Conservation (phyloP, 2,888 invertebrate genomes). For the Sialis lutaria region DNA sequence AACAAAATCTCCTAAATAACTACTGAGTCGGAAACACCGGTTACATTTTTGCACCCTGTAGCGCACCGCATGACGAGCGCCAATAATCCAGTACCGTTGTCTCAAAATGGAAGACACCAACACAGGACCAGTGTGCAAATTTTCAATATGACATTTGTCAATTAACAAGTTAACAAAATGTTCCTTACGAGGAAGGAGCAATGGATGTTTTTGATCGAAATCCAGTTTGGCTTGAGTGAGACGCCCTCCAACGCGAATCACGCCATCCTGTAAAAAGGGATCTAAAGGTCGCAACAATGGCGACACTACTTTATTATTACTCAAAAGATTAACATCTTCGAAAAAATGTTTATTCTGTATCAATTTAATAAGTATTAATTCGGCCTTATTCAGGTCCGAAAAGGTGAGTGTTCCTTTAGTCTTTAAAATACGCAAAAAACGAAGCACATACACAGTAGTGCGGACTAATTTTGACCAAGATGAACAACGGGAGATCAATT, state of each 20-base stretch:
- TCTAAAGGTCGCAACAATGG: conserved; percentile 6
- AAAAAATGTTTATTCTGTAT: conserved; percentile 3
- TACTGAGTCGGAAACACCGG: neutral
- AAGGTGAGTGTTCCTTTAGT: neutral
- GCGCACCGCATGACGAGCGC: neutral
- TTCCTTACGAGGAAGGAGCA: conserved; percentile 5
- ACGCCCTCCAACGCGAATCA: conserved; percentile 7
- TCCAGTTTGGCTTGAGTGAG: conserved; percentile 4
- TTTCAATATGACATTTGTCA: conserved; percentile 8
- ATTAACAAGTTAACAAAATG: conserved; percentile 8
- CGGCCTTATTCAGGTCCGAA: conserved; percentile 4
- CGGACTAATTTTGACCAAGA: neutral
- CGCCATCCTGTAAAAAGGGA: conserved; percentile 6
- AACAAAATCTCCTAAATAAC: too few relatives aligned
- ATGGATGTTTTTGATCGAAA: conserved; percentile 7
- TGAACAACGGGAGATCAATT: neutral
- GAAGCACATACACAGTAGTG: neutral
- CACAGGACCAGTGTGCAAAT: conserved; percentile 10
- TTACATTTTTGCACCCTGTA: neutral
- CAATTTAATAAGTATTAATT: conserved; percentile 1
- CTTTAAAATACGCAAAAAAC: neutral
- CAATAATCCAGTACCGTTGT: conserved; percentile 12
- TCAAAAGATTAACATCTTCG: conserved; percentile 1
- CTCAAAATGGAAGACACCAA: conserved; percentile 8
- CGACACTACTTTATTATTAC: conserved; percentile 1